phyloP scores from a whole-genome alignment of 2,888 invertebrate species.

The Alsophila aescularia region DNA sequence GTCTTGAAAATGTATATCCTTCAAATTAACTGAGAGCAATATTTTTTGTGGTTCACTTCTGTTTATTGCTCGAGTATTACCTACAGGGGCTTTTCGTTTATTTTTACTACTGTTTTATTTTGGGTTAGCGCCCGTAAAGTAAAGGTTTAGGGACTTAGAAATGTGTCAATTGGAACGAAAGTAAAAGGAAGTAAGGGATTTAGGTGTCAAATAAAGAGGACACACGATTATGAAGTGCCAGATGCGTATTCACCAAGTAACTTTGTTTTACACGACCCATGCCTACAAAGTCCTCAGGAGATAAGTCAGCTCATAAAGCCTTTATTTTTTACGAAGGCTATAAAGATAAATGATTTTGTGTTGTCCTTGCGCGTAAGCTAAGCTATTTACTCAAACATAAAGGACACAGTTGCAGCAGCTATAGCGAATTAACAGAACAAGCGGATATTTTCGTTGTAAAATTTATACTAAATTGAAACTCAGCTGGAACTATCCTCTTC shows the following conservation, averaged over 20 bases:
- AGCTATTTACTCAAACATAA: conserved; percentile 15
- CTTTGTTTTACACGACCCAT: conserved; percentile 14
- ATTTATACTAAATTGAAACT: conserved; percentile 15
- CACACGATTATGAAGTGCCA: conserved; percentile 17
- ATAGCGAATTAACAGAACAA: conserved; percentile 1
- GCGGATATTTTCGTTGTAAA: not conserved
- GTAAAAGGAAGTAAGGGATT: conserved; percentile 15
- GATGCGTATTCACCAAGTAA: conserved; percentile 21
- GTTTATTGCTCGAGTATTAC: conserved; percentile 29
- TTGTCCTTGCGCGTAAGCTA: conserved; percentile 5
- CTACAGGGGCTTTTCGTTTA: conserved; percentile 17
- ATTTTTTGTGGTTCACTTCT: conserved; percentile 23
- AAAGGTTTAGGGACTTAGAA: conserved; percentile 25
- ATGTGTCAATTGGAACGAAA: conserved; percentile 23
- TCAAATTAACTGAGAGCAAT: conserved; percentile 28
- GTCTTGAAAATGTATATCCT: conserved; percentile 13
- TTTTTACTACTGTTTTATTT: conserved; percentile 30
- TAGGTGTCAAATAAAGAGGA: conserved; percentile 16
- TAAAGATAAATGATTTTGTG: conserved; percentile 26
- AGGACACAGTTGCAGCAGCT: conserved; percentile 2
- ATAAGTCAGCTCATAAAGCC: conserved; percentile 25
- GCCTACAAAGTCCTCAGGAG: conserved; percentile 14
- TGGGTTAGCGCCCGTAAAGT: conserved; percentile 22
- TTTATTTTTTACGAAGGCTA: conserved; percentile 22
- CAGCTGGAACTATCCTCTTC: conserved; percentile 22